Percentiles rank a stretch among this genome's conserved stretches.
Conservation (phyloP, 2,113 vertebrate genomes). For the Micronisus gabar region DNA sequence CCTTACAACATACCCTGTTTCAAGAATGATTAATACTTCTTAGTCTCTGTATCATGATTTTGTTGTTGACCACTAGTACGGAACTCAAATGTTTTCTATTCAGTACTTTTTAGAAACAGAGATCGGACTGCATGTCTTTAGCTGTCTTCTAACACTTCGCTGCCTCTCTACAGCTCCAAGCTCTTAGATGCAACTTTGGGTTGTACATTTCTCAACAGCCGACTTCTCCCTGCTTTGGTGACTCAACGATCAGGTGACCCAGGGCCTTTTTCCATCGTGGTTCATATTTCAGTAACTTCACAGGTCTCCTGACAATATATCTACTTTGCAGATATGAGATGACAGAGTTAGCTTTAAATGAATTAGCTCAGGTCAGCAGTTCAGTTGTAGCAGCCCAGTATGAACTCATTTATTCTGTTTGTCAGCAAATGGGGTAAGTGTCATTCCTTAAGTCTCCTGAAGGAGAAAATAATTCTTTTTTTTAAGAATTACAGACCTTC, state of each 20-base stretch:
- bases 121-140: neutral
- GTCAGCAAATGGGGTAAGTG: neutral
- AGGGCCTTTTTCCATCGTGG: neutral
- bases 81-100: neutral
- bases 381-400: neutral
- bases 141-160: rapidly evolving
- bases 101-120: neutral
- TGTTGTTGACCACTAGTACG: neutral
- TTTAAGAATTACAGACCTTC: neutral
- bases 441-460: neutral
- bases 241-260: neutral
- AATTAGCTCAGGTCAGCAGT: neutral
- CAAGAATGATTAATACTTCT: neutral
- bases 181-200: neutral
- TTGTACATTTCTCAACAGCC: neutral
- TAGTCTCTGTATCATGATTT: neutral
- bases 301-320: neutral
- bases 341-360: neutral
- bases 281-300: neutral
- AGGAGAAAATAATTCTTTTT: neutral
- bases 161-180: neutral
- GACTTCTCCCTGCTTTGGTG: neutral
- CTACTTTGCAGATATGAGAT: neutral
- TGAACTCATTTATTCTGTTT: neutral
- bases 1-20: neutral